A percentile compares a stretch with the other conserved stretches of the same genome.
These are phyloP conservation scores for Gymnopithys bicolor DNA, from an alignment of 2,797 vertebrate genomes.

Conservation along the genomic window DNA sequence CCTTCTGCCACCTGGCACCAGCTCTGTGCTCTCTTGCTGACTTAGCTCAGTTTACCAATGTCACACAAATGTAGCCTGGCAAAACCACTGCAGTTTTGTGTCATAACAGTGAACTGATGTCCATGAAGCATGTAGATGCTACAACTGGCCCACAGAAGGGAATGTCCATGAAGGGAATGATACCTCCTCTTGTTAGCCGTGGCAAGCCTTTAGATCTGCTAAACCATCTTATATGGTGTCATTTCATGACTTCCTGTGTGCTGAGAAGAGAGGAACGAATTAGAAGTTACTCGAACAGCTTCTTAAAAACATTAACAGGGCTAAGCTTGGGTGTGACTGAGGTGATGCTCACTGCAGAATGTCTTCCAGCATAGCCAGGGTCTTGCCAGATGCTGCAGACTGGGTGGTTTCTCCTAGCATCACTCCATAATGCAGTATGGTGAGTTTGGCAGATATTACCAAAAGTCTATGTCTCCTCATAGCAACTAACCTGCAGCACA, in stretches of 20 bases:
- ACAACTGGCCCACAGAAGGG: not conserved
- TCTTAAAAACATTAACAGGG: not conserved
- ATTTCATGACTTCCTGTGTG: not conserved
- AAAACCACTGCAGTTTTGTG: not conserved
- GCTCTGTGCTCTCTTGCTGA: not conserved
- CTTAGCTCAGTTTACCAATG: not conserved
- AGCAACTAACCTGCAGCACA: not conserved
- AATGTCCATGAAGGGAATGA: not conserved
- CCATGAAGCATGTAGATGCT: not conserved
- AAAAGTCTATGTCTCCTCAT: not conserved
- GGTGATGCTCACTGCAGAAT: not conserved
- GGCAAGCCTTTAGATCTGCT: not conserved
- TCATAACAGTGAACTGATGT: not conserved
- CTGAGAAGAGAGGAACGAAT: not conserved
- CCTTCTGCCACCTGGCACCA: not conserved
- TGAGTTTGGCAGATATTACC: not conserved
- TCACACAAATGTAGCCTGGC: not conserved
- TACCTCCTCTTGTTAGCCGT: not conserved
- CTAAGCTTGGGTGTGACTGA: not conserved
- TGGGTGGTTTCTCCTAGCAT: not conserved
- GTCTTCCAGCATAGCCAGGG: not conserved
- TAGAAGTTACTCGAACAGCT: not conserved
- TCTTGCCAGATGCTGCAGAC: not conserved
- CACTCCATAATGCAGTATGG: not conserved
- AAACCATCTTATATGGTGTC: not conserved